A percentile compares a stretch with the other conserved stretches of the same genome.
phyloP scores from a whole-genome alignment of 1,140 invertebrate species.

The Mya arenaria region DNA sequence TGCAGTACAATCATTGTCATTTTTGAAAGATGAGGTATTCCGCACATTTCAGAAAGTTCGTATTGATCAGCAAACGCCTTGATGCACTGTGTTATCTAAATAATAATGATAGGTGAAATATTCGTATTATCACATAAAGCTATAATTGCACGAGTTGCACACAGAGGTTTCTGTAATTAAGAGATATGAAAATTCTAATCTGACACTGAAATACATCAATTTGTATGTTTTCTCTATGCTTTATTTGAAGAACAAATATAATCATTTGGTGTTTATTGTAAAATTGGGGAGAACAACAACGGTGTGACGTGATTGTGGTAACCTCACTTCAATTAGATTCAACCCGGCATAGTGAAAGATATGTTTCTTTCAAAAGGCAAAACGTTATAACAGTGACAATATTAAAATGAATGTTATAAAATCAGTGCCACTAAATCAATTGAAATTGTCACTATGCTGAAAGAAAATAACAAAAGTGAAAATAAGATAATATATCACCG shows the following conservation, averaged over 20 bases:
- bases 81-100: slow-evolving; percentile 55
- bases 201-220: neutral
- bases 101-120: neutral
- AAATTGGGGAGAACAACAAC: neutral
- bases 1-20: slow-evolving; percentile 37
- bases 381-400: too few relatives aligned
- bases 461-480: neutral
- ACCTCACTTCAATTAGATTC: too few relatives aligned
- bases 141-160: too few relatives aligned
- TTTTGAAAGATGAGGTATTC: slow-evolving; percentile 40
- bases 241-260: neutral
- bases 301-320: too few relatives aligned
- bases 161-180: too few relatives aligned
- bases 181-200: neutral
- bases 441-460: neutral
- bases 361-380: too few relatives aligned
- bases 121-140: too few relatives aligned
- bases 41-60: slow-evolving; percentile 45
- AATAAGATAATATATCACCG: neutral
- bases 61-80: slow-evolving; percentile 33
- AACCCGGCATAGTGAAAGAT: too few relatives aligned
- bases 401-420: too few relatives aligned
- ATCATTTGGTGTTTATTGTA: too few relatives aligned
- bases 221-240: neutral
- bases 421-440: too few relatives aligned